Conservation (phyloP, 2,797 vertebrate species). For the Phoxinus dragarum region DNA sequence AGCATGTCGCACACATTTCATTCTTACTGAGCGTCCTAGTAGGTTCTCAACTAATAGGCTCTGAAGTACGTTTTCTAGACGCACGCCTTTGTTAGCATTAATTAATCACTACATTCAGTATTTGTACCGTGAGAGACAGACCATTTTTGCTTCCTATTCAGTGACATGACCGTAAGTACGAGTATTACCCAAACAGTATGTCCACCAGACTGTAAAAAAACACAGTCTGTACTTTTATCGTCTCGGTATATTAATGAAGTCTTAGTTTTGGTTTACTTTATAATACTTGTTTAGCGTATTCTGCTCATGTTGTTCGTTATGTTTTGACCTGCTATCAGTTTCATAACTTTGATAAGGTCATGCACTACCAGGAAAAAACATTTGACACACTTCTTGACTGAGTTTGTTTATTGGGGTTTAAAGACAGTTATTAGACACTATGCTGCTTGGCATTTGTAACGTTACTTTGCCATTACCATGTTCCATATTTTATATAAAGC, state of each 20-base stretch:
- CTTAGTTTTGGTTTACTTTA: background rate
- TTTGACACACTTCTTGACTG: background rate
- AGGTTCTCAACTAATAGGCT: background rate
- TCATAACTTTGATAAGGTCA: background rate
- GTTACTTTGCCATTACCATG: background rate
- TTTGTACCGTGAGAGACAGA: background rate
- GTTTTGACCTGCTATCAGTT: background rate
- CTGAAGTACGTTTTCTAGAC: background rate
- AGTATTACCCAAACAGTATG: background rate
- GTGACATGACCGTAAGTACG: background rate
- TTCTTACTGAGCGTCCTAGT: background rate
- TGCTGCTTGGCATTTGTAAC: background rate
- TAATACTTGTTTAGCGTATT: background rate
- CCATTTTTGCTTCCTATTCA: background rate
- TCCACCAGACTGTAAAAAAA: too few relatives aligned
- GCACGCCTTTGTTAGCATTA: background rate
- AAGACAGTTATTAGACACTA: background rate
- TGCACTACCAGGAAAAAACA: too few relatives aligned
- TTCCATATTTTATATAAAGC: background rate
- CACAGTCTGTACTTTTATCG: background rate
- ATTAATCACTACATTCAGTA: background rate
- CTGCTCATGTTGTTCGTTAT: background rate
- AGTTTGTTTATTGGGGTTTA: background rate
- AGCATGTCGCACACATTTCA: background rate
- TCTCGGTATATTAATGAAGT: background rate